Evolutionary conservation across 2,113 vertebrate genomes (phyloP).

Genomic region (Nipponia nippon): DNA sequence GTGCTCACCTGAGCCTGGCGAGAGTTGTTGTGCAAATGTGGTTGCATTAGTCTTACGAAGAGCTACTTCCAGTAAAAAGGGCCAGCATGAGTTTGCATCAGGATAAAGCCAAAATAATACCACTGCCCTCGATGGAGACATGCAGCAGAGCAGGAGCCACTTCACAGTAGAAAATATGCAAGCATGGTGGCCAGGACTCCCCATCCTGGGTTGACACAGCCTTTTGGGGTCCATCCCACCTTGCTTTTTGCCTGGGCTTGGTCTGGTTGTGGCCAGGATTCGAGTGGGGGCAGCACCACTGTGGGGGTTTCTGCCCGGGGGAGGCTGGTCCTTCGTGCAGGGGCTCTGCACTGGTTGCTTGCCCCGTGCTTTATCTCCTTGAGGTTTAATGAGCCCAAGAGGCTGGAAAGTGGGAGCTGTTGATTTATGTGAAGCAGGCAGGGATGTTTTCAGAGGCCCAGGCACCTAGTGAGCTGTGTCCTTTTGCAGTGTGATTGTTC

Average conservation of each 20-base stretch:
- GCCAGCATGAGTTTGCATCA: neutral
- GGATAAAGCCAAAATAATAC: neutral
- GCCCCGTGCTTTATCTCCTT: neutral
- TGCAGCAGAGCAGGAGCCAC: neutral
- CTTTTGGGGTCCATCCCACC: neutral
- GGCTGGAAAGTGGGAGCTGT: neutral
- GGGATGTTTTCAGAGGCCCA: neutral
- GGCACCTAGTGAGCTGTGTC: neutral
- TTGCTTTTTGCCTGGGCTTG: neutral
- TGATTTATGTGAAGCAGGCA: neutral
- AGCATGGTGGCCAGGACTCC: neutral
- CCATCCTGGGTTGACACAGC: accelerated
- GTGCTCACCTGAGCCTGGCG: neutral
- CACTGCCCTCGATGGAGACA: neutral
- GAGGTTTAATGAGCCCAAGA: neutral
- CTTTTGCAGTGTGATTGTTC: neutral
- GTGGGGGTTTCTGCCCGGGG: too few species aligned
- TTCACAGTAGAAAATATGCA: neutral
- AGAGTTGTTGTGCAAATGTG: neutral
- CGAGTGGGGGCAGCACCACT: neutral
- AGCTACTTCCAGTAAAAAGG: neutral
- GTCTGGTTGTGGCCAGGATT: neutral
- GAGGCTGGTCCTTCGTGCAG: neutral
- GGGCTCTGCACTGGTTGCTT: neutral
- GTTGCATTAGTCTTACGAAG: neutral